A percentile compares a stretch with the other conserved stretches of the same genome.
These are phyloP conservation scores for Mnemiopsis leidyi DNA, from an alignment of 37 sponge, comb jelly and placozoan species.

Conservation along the genomic window DNA sequence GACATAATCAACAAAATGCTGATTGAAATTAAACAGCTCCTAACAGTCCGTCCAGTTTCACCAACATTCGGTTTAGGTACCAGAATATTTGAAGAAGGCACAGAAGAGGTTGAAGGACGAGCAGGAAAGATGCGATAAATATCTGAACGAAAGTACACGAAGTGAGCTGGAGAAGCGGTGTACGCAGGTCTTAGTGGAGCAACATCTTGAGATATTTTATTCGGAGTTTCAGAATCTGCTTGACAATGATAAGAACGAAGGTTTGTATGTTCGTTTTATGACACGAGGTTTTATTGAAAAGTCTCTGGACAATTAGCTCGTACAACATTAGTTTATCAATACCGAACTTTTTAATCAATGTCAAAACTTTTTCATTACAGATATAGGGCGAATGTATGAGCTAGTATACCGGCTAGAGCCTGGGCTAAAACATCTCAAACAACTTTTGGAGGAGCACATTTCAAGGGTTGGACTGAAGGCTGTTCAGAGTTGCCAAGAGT, in stretches of 20 bases:
- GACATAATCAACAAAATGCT: too few relatives aligned
- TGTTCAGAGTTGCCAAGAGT: slow-evolving; percentile 80
- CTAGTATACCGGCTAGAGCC: slow-evolving; percentile 73
- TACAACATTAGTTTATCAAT: too few relatives aligned
- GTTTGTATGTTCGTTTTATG: too few relatives aligned
- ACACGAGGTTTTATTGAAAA: too few relatives aligned
- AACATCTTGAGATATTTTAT: slow-evolving; percentile 84
- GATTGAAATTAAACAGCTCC: too few relatives aligned
- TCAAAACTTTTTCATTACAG: too few relatives aligned
- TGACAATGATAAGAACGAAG: slow-evolving; percentile 79
- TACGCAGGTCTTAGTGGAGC: slow-evolving; percentile 82
- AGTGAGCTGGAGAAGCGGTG: slow-evolving; percentile 86
- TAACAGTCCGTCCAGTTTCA: too few relatives aligned
- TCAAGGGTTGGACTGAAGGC: slow-evolving; percentile 77
- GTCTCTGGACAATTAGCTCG: too few relatives aligned
- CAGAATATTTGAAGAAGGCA: slow-evolving; percentile 94
- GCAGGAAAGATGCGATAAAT: slow-evolving; percentile 83
- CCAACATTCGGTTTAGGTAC: not conserved
- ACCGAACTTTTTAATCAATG: too few relatives aligned
- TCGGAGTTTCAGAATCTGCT: slow-evolving; percentile 80
- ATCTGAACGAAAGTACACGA: slow-evolving; percentile 89
- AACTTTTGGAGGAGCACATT: slow-evolving; percentile 79
- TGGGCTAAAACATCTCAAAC: slow-evolving; percentile 73
- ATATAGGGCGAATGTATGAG: slow-evolving; percentile 81
- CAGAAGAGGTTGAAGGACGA: slow-evolving; percentile 88